phyloP scores from a whole-genome alignment of 2,797 vertebrate species.

The Pangasius macronema region DNA sequence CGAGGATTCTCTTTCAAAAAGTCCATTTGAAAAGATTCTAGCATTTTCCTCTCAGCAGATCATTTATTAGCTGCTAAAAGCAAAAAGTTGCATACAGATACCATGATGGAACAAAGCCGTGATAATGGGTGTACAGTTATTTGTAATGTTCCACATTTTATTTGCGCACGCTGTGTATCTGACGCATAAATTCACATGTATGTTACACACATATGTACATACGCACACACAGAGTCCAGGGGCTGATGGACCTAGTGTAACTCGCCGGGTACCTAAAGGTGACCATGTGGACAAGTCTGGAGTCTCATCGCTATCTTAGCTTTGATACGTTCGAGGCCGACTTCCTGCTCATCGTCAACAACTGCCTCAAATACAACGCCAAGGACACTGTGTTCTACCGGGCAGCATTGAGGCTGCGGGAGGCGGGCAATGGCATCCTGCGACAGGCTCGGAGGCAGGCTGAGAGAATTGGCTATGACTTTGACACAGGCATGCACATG shows the following conservation, averaged over 20 bases:
- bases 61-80: background rate
- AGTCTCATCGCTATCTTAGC: constrained; percentile 94
- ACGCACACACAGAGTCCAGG: no score
- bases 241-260: no score
- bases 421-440: constrained; percentile 87
- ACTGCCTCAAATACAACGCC: constrained; percentile 98
- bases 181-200: background rate
- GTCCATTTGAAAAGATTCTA: background rate
- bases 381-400: constrained; percentile 99
- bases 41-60: background rate
- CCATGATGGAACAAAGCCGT: background rate
- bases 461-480: constrained; percentile 95
- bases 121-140: background rate
- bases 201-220: no score
- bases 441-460: constrained; percentile 91
- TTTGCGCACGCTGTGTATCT: background rate
- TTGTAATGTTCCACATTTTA: background rate
- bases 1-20: background rate
- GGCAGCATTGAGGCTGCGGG: constrained; percentile 89
- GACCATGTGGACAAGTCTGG: constrained; percentile 96
- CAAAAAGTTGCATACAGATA: background rate
- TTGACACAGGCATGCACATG: constrained; percentile 93
- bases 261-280: no score
- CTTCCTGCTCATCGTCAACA: constrained; percentile 97
- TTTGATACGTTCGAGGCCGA: constrained; percentile 96